phyloP scores from a whole-genome alignment of 30 jellyfish, hydroid and myxozoan genomes.

The Hydra vulgaris region DNA sequence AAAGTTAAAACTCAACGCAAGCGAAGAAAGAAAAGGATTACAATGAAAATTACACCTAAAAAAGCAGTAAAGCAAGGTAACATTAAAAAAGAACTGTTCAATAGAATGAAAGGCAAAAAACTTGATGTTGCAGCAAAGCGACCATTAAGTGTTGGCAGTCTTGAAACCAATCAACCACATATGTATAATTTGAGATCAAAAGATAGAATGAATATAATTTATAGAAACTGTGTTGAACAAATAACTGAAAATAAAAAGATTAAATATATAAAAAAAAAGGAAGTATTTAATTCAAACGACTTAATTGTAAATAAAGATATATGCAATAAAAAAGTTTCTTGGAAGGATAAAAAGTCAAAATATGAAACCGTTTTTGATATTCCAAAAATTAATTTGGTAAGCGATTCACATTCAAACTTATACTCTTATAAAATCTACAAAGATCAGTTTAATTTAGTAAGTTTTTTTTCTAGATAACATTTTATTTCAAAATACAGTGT shows the following conservation, averaged over 20 bases:
- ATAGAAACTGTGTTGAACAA: neutral
- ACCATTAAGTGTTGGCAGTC: neutral
- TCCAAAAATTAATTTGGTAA: too few relatives aligned
- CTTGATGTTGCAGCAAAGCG: neutral
- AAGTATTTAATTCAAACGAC: neutral
- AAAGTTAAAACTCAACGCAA: neutral
- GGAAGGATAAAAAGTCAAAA: too few relatives aligned
- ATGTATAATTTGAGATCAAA: neutral
- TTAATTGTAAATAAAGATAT: neutral
- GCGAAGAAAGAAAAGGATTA: neutral
- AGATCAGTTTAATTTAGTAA: too few relatives aligned
- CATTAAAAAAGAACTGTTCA: neutral
- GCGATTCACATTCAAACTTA: too few relatives aligned
- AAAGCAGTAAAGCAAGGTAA: neutral
- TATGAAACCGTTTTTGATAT: too few relatives aligned
- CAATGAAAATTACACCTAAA: neutral
- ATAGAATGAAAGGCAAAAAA: neutral
- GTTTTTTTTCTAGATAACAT: too few relatives aligned
- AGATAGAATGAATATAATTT: neutral
- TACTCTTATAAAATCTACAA: too few relatives aligned
- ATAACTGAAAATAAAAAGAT: neutral
- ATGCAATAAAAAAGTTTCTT: neutral
- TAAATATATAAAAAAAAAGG: neutral
- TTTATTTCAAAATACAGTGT: too few relatives aligned
- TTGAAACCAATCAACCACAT: neutral